Conservation (phyloP, 2,888 invertebrate genomes). For the Serrognathus titanus region DNA sequence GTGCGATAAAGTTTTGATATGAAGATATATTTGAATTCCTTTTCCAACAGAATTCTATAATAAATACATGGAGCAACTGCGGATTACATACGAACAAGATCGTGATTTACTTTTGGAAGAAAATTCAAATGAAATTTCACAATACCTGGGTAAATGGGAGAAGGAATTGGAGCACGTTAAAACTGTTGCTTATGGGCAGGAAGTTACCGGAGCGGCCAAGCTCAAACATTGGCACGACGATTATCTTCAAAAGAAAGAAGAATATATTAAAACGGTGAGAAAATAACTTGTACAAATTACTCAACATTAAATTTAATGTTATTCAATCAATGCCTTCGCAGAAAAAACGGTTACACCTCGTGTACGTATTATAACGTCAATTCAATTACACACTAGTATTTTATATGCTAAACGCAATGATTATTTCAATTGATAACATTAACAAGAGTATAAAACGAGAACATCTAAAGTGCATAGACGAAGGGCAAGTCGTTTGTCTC, state of each 20-base stretch:
- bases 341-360: not conserved
- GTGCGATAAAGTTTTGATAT: not conserved
- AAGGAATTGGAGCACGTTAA: slow-evolving; percentile 47
- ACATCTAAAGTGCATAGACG: slow-evolving; percentile 20
- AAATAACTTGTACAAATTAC: not conserved
- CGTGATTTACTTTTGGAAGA: slow-evolving; percentile 52
- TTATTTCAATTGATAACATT: not conserved
- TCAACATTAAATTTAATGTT: too few species aligned
- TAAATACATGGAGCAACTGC: slow-evolving; percentile 49
- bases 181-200: slow-evolving; percentile 40
- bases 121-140: slow-evolving; percentile 54
- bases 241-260: slow-evolving; percentile 53
- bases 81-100: slow-evolving; percentile 53
- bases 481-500: slow-evolving; percentile 53
- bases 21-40: not conserved
- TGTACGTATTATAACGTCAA: not conserved
- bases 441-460: not conserved
- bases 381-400: too few species aligned
- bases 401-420: too few species aligned
- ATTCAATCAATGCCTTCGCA: too few species aligned
- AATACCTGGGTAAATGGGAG: slow-evolving; percentile 46
- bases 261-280: slow-evolving; percentile 50
- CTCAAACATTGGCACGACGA: slow-evolving; percentile 34
- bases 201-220: slow-evolving; percentile 40
- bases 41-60: slow-evolving; percentile 48